phyloP scores from a whole-genome alignment of 2,113 vertebrate species.

The Gallinago media region DNA sequence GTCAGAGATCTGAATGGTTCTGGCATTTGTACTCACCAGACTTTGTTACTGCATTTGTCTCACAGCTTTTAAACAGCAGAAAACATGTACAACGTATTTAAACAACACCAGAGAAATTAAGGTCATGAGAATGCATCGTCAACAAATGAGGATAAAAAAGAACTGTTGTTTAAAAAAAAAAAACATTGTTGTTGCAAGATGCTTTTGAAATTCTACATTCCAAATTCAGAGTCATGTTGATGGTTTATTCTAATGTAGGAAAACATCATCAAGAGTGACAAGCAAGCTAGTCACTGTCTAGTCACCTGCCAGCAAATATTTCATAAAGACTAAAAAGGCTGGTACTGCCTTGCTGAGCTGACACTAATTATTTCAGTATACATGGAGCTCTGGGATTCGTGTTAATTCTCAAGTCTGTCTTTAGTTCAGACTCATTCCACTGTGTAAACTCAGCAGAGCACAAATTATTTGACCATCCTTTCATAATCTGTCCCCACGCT shows the following conservation, averaged over 20 bases:
- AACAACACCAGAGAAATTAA: constrained; percentile 73
- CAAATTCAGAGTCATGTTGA: neutral
- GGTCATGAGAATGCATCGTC: constrained; percentile 42
- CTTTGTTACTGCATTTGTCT: constrained; percentile 77
- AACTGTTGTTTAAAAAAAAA: constrained; percentile 25
- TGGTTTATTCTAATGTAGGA: constrained; percentile 22
- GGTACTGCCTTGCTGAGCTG: constrained; percentile 56
- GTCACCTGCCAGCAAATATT: constrained; percentile 53
- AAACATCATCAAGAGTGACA: constrained; percentile 38
- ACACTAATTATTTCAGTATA: constrained; percentile 73
- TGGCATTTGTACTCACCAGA: constrained; percentile 72
- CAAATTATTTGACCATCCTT: constrained; percentile 74
- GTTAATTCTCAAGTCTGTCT: constrained; percentile 73
- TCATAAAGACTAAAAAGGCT: constrained; percentile 47
- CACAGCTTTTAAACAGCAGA: constrained; percentile 76
- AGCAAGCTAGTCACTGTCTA: constrained; percentile 49
- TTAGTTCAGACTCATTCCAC: constrained; percentile 69
- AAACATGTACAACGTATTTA: constrained; percentile 72
- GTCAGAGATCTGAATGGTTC: constrained; percentile 49
- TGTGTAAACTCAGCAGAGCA: constrained; percentile 66
- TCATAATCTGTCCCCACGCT: constrained; percentile 67
- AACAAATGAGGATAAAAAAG: constrained; percentile 68
- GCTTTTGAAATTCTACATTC: constrained; percentile 7
- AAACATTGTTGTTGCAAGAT: neutral
- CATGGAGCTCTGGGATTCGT: constrained; percentile 60